Evolutionary conservation across 2,113 vertebrate species (phyloP), one percentile per base, ranked within the genome.

Genomic region (Xenopus borealis): DNA sequence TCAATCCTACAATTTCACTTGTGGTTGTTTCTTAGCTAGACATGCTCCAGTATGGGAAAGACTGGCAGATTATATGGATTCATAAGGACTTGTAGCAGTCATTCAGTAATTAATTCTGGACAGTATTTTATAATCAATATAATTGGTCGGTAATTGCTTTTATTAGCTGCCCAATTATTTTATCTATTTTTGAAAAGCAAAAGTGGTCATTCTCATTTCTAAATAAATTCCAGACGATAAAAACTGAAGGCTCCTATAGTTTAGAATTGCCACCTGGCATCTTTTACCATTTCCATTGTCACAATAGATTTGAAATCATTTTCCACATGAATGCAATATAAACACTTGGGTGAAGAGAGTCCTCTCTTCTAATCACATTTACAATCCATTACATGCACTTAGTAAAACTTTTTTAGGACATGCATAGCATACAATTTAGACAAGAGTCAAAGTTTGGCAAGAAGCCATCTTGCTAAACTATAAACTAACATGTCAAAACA

Each of bases 301-400:
- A 69, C 66, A 69, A 76, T 45, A 69, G 66, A 75, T 69, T 61
- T 69, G 72, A 23, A 66, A 75, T 57, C 57, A 59, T 75, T 75
- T 52, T 69, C 44, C 72, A 61, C 72, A 62, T 61, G 57, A 69
- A 69, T 62, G 55, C 72, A 75, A 62, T 75, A 69, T 75, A 75
- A 75, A 75, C 72, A 75, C 65, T 75, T 75, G 72, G 57, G 65
- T 75, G 72, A 75, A 75, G 71, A n/a, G 23, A 75, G 72, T 75
- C 72, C 72, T 69, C 66, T 75, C 72, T 52, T 75, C 72, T 75
- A 75, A 75, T 69, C 72, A 75, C 72, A 75, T 68, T 75, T 75
- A 67, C 72, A 75, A 75, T 75, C 72, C 72, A 75, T 75, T 75
- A 75, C 72, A 75, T 75, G 72, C 72, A 75, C 72, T 75, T 75